These are phyloP conservation scores for Pelobates cultripes DNA, from an alignment of 2,797 vertebrate genomes.

Conservation along the genomic window DNA sequence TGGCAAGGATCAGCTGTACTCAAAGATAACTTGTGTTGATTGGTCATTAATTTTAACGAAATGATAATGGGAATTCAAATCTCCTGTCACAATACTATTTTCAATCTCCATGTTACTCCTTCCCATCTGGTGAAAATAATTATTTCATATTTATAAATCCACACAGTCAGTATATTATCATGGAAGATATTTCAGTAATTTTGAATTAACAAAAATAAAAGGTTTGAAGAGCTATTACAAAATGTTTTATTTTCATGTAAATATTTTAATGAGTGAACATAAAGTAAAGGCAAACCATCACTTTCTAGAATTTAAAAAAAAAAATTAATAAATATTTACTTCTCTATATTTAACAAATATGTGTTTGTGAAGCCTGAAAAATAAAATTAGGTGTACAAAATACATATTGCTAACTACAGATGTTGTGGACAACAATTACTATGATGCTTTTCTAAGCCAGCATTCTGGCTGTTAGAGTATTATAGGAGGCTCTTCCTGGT, in stretches of 20 bases:
- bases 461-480: too few relatives aligned
- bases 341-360: too few relatives aligned
- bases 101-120: slow-evolving; percentile 49
- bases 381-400: too few relatives aligned
- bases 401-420: too few relatives aligned
- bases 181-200: not conserved
- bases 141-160: slow-evolving; percentile 47
- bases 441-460: too few relatives aligned
- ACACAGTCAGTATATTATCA: slow-evolving; percentile 18
- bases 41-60: slow-evolving; percentile 66
- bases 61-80: slow-evolving; percentile 53
- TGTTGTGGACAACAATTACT: too few relatives aligned
- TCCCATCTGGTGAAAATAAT: slow-evolving; percentile 45
- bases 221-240: not conserved
- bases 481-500: too few relatives aligned
- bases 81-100: slow-evolving; percentile 54
- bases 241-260: not conserved
- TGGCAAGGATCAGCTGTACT: slow-evolving; percentile 59
- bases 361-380: too few relatives aligned
- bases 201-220: not conserved
- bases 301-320: too few relatives aligned
- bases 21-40: slow-evolving; percentile 49
- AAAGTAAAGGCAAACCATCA: too few relatives aligned
- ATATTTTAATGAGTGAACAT: too few relatives aligned
- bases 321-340: too few relatives aligned